These are phyloP conservation scores for Actinostola sp. DNA, from an alignment of 92 coral and sea anemone genomes.

Conservation along the genomic window DNA sequence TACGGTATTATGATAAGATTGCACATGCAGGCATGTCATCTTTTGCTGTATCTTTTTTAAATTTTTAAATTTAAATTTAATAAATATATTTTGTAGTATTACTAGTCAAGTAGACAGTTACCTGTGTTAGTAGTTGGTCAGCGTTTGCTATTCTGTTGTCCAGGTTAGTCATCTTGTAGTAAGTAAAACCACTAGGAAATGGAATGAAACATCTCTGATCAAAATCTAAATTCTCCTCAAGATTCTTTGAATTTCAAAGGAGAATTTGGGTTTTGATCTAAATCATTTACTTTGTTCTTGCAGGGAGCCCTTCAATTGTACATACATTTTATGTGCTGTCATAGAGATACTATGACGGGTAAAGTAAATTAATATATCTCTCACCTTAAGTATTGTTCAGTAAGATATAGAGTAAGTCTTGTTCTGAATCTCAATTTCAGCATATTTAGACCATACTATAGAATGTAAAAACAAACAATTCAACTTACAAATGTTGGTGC, in stretches of 20 bases:
- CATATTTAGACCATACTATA: slow-evolving; percentile 91
- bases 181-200: slow-evolving; percentile 76
- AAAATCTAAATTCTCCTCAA: too few relatives aligned
- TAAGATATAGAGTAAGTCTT: slow-evolving; percentile 80
- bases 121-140: slow-evolving; percentile 98
- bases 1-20: not conserved
- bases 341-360: too few relatives aligned
- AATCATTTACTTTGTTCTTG: too few relatives aligned
- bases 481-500: not conserved
- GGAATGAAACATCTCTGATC: too few relatives aligned
- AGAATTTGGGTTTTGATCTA: too few relatives aligned
- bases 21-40: not conserved
- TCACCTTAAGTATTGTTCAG: slow-evolving; percentile 84
- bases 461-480: slow-evolving; percentile 2
- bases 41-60: too few relatives aligned
- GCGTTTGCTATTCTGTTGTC: slow-evolving; percentile 98
- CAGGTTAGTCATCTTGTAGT: slow-evolving; percentile 93
- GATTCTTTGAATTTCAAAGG: too few relatives aligned
- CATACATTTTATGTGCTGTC: too few relatives aligned
- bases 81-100: too few relatives aligned
- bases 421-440: slow-evolving; percentile 85
- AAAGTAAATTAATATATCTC: not conserved
- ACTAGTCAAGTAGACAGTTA: slow-evolving; percentile 32
- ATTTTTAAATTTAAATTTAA: too few relatives aligned
- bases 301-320: too few relatives aligned